Base-by-base conservation (phyloP, 2,797 vertebrate genomes). In the Thripadectes ignobilis region DNA sequence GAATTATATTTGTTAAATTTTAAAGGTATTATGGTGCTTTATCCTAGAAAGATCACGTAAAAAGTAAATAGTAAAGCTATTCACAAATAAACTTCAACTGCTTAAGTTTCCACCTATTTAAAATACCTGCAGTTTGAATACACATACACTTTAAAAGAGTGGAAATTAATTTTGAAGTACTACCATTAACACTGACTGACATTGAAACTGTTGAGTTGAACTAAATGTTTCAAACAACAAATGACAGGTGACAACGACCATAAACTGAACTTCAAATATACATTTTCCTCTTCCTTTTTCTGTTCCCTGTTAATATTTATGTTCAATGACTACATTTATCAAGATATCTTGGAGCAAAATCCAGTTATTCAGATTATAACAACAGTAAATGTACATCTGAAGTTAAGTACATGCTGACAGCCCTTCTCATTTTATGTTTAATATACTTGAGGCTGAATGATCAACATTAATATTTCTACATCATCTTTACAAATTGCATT, bases 41-140 rank as follows among this genome's bases (percentile, higher is more conserved):
- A 94, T 34, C 72, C 67, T 93, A 89, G 17, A 81, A 93, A 95
- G 73, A 92, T 82, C 27, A 73, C 22, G 21, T 52, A 88, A 94
- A 65, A 94, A 73, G 23, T 58, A 54, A 96, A 92, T 67, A 94
- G 22, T 69, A 95, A 97, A 80, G 79, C 57, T 96, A 93, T 85
- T 80, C 13, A 88, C 84, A 93, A 95, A 49, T 84, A 74, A 76
- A 68, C 30, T 80, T 92, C 5, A 13, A 61, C 41, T 83, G 88
- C 89, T 97, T 96, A 94, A 95, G 96, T 94, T 66, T 93, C 80
- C 91, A 97, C 91, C 81, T 96, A 78, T 69, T 97, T 95, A 89
- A 97, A 95, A 95, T 87, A 97, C 84, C 80, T 81, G 58, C 54
- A 88, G 39, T 73, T 86, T 92, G 46, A 89, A 92, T 68, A 83